phyloP scores from a whole-genome alignment of 2,888 invertebrate genomes.

The Apoderus coryli region DNA sequence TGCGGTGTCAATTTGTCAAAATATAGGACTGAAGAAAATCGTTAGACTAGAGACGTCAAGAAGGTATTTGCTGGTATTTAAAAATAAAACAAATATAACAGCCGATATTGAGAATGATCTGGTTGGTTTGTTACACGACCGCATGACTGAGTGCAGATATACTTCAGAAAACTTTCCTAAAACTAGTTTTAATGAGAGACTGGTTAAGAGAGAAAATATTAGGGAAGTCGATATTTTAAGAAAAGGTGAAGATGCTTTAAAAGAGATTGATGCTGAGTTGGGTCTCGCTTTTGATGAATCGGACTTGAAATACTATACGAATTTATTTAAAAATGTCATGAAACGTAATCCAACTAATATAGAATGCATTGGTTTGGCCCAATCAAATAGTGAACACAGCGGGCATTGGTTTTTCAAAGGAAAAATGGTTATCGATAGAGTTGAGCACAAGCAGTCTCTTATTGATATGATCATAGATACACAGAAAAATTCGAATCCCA shows the following conservation, averaged over 20 bases:
- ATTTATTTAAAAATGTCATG: slow-evolving; percentile 67
- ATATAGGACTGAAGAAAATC: slow-evolving; percentile 62
- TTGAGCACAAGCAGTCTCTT: slow-evolving; percentile 62
- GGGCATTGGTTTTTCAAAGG: slow-evolving; percentile 99
- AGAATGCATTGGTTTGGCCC: slow-evolving; percentile 94
- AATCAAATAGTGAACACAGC: slow-evolving; percentile 96
- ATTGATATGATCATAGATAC: slow-evolving; percentile 90
- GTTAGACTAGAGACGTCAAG: slow-evolving; percentile 69
- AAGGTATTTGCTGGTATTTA: slow-evolving; percentile 44
- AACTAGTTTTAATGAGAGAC: slow-evolving; percentile 50
- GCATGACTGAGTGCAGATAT: slow-evolving; percentile 89
- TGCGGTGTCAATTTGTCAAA: slow-evolving; percentile 84
- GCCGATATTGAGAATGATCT: slow-evolving; percentile 34
- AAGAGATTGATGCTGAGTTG: slow-evolving; percentile 43
- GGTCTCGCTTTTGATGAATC: slow-evolving; percentile 87
- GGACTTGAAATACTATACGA: slow-evolving; percentile 82
- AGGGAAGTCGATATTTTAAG: slow-evolving; percentile 70
- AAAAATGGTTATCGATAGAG: slow-evolving; percentile 68
- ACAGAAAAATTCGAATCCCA: slow-evolving; percentile 68
- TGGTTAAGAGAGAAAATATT: slow-evolving; percentile 56
- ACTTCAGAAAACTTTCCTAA: slow-evolving; percentile 46
- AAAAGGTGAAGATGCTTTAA: slow-evolving; percentile 64
- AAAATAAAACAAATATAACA: slow-evolving; percentile 30
- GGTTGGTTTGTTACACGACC: slow-evolving; percentile 61
- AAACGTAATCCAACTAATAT: slow-evolving; percentile 92